Evolutionary conservation across 2,888 invertebrate species (phyloP), one percentile per base, ranked within the genome.

Genomic region (Rhimphoctona megacephalus): DNA sequence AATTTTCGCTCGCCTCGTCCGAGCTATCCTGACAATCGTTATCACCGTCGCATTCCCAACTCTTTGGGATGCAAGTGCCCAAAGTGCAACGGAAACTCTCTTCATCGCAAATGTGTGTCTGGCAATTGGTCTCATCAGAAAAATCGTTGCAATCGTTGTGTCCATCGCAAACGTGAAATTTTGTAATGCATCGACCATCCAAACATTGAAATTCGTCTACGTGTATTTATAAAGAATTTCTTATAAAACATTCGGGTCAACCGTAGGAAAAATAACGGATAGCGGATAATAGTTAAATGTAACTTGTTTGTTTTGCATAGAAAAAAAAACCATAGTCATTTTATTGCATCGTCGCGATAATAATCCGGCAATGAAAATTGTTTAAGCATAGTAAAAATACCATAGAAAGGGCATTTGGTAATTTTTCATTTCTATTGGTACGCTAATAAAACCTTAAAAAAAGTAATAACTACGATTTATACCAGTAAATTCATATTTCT

Each of bases 131-230:
- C 93, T 98, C 98, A 90, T 98, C 98, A 0, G 97, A 96, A 17
- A 94, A 95, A 93, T 98, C 98, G 0, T 92, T 90, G 92, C 98
- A 98, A 94, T 98, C 98, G 67, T 95, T 94, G n/a, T 95, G 95
- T 0, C 96, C 96, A 92, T 98, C 97, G 93, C 98, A 98, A 67
- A 96, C 96, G 95, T 96, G 96, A 73, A 93, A 95, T 83, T 96
- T 94, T 7, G 96, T 95, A 76, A 98, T 96, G 91, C 98, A 98
- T 52, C 52, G 95, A 94, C 0, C 97, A 87, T 96, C 95, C 36
- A 94, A 94, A 92, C 98, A 98, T 86, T 96, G 96, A 92, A 95
- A 97, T 92, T 93, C 89, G 84, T 91, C 93, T 93, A 90, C 89
- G 77, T 67, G 85, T 83, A 43, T 64, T 57, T 69, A 22, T 78